Evolutionary conservation across 2,797 vertebrate species (phyloP).

Genomic region (Falco naumanni): DNA sequence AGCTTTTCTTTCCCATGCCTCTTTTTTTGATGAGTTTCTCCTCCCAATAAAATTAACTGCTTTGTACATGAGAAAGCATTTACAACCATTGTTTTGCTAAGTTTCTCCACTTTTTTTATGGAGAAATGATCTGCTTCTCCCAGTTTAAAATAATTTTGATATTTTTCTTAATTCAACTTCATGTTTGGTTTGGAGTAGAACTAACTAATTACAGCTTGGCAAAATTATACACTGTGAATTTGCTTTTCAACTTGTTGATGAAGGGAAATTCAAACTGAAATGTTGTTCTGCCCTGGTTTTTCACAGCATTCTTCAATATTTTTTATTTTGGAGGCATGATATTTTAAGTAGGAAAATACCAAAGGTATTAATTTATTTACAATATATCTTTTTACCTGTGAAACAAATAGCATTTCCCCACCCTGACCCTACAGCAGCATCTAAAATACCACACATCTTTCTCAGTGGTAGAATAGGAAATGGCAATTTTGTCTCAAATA

Average conservation of each 20-base stretch:
- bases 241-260: not conserved
- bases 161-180: not conserved
- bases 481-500: not conserved
- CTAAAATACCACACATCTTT: not conserved
- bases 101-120: constrained; percentile 34
- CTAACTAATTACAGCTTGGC: constrained; percentile 10
- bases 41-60: not conserved
- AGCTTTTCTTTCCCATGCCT: not conserved
- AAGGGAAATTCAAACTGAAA: not conserved
- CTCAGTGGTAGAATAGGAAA: not conserved
- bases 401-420: not conserved
- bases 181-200: constrained; percentile 9
- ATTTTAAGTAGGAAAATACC: not conserved
- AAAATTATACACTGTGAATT: constrained; percentile 24
- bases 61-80: constrained; percentile 29
- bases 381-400: not conserved
- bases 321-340: not conserved
- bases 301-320: not conserved
- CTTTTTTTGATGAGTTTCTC: not conserved
- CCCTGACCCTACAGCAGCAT: not conserved
- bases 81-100: constrained; percentile 43
- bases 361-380: not conserved
- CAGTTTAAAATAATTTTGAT: not conserved
- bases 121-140: constrained; percentile 52
- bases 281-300: not conserved